These are phyloP conservation scores for Hippoglossus stenolepis DNA, from an alignment of 2,113 vertebrate genomes.

Conservation along the genomic window DNA sequence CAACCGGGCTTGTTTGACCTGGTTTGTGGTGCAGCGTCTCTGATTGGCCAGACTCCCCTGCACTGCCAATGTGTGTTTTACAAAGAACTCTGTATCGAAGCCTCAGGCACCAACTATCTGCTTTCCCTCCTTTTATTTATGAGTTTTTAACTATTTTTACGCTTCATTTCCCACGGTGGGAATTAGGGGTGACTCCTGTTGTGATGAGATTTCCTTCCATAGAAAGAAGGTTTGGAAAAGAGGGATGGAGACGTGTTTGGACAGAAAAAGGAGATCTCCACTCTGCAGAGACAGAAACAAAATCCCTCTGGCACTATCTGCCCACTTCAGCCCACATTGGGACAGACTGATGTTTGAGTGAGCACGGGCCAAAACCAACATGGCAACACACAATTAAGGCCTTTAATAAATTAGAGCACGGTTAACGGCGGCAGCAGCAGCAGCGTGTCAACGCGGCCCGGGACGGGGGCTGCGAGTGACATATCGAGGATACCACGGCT, in stretches of 20 bases:
- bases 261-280: not conserved
- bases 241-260: not conserved
- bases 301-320: slow-evolving; percentile 41
- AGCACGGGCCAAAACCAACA: slow-evolving; percentile 72
- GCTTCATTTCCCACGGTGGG: not conserved
- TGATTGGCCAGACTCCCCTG: slow-evolving; percentile 33
- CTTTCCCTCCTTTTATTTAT: not conserved
- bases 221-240: not conserved
- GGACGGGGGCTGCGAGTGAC: slow-evolving; percentile 67
- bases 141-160: not conserved
- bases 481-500: slow-evolving; percentile 66
- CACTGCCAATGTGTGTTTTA: slow-evolving; percentile 6
- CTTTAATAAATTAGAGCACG: slow-evolving; percentile 68
- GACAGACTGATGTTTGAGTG: slow-evolving; percentile 64
- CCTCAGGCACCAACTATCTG: not conserved
- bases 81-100: not conserved
- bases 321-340: slow-evolving; percentile 41
- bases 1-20: slow-evolving; percentile 46
- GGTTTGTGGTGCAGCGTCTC: slow-evolving; percentile 47
- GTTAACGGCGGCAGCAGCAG: slow-evolving; percentile 38
- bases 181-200: slow-evolving; percentile 6
- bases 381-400: slow-evolving; percentile 68
- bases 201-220: not conserved
- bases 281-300: slow-evolving; percentile 6
- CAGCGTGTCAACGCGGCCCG: slow-evolving; percentile 50